These are phyloP conservation scores for Cephus sareptanus DNA, from an alignment of 2,888 invertebrate genomes.

Conservation along the genomic window DNA sequence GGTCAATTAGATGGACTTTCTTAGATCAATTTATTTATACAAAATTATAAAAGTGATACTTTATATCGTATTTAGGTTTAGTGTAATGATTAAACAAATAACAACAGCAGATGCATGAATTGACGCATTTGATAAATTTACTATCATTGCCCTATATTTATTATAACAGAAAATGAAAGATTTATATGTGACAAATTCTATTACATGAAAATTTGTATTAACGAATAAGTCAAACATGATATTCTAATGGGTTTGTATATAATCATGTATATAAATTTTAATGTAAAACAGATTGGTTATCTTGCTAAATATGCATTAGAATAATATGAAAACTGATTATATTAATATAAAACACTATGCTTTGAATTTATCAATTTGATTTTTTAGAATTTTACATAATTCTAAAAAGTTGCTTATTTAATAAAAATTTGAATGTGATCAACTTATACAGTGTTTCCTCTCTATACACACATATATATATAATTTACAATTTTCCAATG, in stretches of 20 bases:
- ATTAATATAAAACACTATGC: background rate
- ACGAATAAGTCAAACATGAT: background rate
- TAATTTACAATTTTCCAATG: background rate
- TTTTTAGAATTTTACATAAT: background rate
- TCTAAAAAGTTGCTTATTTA: background rate
- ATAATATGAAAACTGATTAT: background rate
- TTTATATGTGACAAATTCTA: background rate
- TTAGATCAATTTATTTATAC: background rate
- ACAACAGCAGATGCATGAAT: background rate
- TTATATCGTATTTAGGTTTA: too few relatives aligned
- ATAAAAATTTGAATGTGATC: too few relatives aligned
- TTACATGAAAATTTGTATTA: background rate
- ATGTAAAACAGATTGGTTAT: background rate
- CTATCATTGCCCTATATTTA: background rate
- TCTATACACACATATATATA: background rate
- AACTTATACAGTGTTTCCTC: background rate
- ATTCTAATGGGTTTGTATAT: background rate
- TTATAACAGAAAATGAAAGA: background rate
- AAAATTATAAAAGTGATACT: background rate
- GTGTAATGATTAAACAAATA: background rate
- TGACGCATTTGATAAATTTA: background rate
- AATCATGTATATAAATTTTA: background rate
- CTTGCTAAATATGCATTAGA: background rate
- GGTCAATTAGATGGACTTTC: background rate
- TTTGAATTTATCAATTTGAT: background rate